Percentiles rank a stretch among this genome's conserved stretches.
phyloP scores from a whole-genome alignment of 1,140 invertebrate genomes.

The Armadillidium nasatum region DNA sequence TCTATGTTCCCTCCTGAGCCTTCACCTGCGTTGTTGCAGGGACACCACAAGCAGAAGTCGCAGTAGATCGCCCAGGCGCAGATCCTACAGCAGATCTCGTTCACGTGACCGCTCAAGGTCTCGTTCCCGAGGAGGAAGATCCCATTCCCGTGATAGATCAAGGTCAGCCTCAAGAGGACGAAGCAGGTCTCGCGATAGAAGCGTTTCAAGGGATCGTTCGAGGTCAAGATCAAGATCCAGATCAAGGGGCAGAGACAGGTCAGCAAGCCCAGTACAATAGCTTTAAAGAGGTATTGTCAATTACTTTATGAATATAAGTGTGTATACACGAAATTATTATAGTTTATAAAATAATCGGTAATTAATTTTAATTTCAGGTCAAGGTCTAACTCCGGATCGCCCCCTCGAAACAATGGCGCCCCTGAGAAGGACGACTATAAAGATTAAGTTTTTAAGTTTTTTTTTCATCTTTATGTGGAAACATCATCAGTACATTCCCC shows the following conservation, averaged over 20 bases:
- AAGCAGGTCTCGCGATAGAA: neutral
- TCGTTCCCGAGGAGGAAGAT: neutral
- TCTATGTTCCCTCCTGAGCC: neutral
- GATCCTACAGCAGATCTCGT: neutral
- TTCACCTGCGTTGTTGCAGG: neutral
- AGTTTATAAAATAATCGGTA: too few species aligned
- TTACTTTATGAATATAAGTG: too few species aligned
- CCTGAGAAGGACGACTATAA: neutral
- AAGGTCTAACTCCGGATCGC: neutral
- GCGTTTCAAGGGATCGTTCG: neutral
- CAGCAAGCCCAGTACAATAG: neutral
- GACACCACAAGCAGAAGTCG: neutral
- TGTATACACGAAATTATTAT: too few species aligned
- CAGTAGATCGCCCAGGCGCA: neutral
- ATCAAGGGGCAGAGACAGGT: slow-evolving; percentile 5
- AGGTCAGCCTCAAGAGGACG: neutral
- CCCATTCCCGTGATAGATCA: neutral
- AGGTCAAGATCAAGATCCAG: neutral
- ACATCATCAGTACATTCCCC: too few species aligned
- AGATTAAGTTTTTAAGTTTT: neutral
- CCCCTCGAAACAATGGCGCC: neutral
- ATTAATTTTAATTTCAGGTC: neutral
- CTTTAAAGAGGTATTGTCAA: neutral
- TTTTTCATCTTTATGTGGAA: too few species aligned
- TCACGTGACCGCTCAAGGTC: neutral